Evolutionary conservation across 2,888 invertebrate species (phyloP).

Genomic region (Drosophila nr. fundita): DNA sequence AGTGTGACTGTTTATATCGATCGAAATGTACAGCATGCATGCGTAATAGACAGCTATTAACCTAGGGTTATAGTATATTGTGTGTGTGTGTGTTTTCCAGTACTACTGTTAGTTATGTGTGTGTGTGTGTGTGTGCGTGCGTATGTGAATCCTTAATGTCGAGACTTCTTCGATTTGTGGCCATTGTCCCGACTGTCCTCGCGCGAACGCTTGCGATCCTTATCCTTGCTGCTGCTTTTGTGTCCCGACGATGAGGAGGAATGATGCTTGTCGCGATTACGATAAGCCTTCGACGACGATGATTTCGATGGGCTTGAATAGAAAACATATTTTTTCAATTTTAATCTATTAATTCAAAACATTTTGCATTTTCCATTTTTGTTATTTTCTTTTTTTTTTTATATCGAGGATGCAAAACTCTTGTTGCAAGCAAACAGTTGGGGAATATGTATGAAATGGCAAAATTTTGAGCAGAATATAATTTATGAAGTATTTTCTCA

Average conservation of each 20-base stretch:
- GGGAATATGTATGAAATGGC: not conserved
- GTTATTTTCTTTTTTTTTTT: conserved; percentile 1
- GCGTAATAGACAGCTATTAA: conserved; percentile 32
- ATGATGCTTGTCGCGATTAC: conserved; percentile 83
- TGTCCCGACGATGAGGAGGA: conserved; percentile 81
- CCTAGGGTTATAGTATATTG: conserved; percentile 36
- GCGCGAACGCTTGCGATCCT: conserved; percentile 89
- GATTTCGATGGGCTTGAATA: conserved; percentile 79
- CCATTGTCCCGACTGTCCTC: conserved; percentile 90
- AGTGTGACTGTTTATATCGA: conserved; percentile 20
- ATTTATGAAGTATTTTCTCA: conserved; percentile 51
- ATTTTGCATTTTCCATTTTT: not conserved
- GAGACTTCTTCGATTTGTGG: conserved; percentile 90
- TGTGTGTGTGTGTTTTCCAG: conserved; percentile 19
- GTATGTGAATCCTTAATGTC: conserved; percentile 70
- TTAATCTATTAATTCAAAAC: not conserved
- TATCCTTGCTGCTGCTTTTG: conserved; percentile 85
- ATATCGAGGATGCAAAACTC: conserved; percentile 3
- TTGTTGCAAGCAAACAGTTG: conserved; percentile 23
- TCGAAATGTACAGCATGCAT: conserved; percentile 47
- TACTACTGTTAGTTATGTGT: conserved; percentile 27
- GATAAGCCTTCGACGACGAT: conserved; percentile 83
- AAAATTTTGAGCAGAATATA: conserved; percentile 38
- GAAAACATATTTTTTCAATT: not conserved
- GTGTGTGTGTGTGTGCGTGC: conserved; percentile 7